Evolutionary conservation across 2,888 invertebrate species (phyloP), one percentile per base, ranked within the genome.

Genomic region (Ophion obscuratus): DNA sequence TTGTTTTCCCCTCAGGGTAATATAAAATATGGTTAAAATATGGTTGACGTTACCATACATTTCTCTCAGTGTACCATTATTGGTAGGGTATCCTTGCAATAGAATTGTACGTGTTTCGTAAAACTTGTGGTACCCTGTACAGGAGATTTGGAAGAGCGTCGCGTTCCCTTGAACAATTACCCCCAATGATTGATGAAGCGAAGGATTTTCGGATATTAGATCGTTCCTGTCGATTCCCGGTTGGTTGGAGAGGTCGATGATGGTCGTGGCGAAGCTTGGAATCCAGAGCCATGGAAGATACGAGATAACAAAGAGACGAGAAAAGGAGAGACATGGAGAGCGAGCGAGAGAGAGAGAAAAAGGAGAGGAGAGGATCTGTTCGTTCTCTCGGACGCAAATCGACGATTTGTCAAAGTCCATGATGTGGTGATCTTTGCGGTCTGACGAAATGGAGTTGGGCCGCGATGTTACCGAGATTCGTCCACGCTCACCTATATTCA

Each of bases 331-430:
- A 47, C 10, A 47, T 10, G 11, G 14, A 47, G 14, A 78, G 57
- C 36, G 27, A 78, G 57, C 40, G 4, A 31, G 31, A 80, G 77
- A 81, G 70, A 68, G 59, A n/a, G 24, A 40, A 17, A 67, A n/a
- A 36, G 59, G n/a, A 40, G 24, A 17, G 64, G 27, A 31, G 31
- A 79, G 66, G 53, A 76, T 79, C 81, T 80, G 70, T 53, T 81
- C 74, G 83, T 85, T 84, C 57, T 70, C 88, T 89, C 85, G 85
- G 85, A 89, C 88, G 89, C 90, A 89, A 90, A 92, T 93, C 91
- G 91, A 89, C 92, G 91, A 93, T 93, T 93, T 93, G 93, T 93
- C 93, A 93, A 93, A 93, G 93, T 93, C 93, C 87, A 86, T 84
- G 68, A 59, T 44, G 62, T 47, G 83, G 59, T 81, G 86, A 86